phyloP scores from a whole-genome alignment of 2,113 vertebrate genomes.

The Gracilinanus agilis region DNA sequence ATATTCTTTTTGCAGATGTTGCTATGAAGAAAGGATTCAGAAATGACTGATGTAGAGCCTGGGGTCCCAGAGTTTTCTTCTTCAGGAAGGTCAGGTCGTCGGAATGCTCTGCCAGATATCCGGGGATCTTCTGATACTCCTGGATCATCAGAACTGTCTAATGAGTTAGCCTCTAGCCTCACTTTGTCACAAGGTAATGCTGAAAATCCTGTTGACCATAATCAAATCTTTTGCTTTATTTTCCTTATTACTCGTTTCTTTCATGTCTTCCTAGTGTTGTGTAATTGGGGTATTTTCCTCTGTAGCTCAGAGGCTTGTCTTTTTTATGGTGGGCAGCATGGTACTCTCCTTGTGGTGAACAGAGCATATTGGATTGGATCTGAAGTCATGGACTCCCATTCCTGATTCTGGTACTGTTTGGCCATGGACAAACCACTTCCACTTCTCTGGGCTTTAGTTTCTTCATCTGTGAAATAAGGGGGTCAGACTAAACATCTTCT shows the following conservation, averaged over 20 bases:
- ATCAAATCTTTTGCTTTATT: background rate
- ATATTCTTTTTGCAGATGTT: constrained; percentile 82
- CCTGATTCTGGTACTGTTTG: background rate
- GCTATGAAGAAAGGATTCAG: constrained; percentile 89
- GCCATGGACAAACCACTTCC: background rate
- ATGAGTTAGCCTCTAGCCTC: constrained; percentile 86
- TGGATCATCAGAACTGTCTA: constrained; percentile 84
- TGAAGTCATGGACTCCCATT: background rate
- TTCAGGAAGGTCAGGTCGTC: constrained; percentile 90
- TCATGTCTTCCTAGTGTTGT: background rate
- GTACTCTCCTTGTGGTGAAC: background rate
- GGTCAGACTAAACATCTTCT: background rate
- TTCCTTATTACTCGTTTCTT: background rate
- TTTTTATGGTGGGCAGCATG: background rate
- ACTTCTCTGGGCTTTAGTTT: background rate
- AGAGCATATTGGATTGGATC: background rate
- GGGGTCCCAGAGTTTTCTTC: constrained; percentile 89
- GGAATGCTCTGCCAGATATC: constrained; percentile 92
- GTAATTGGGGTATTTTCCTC: background rate
- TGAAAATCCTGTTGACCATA: background rate
- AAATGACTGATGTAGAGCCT: constrained; percentile 93
- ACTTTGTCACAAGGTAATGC: constrained; percentile 87
- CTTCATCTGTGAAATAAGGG: background rate
- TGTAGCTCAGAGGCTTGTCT: background rate
- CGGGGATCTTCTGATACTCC: constrained; percentile 83